Base-by-base conservation (phyloP, 2,113 vertebrate genomes). In the Noturus placidus region DNA sequence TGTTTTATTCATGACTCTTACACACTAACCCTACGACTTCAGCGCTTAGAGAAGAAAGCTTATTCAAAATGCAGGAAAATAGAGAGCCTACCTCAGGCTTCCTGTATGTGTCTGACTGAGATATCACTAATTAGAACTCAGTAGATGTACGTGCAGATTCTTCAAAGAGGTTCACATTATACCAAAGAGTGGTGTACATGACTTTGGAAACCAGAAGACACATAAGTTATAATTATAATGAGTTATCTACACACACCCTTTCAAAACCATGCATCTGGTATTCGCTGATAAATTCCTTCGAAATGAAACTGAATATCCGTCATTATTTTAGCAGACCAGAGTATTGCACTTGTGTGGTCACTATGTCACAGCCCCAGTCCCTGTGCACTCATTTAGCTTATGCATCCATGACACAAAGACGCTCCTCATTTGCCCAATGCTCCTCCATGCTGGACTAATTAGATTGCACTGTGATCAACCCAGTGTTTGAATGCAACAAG, bases 1-100 rank as follows among this genome's bases (percentile, higher is more conserved):
- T 91, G 86, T 93, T 93, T 93, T 93, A 92, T 94, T 93, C 59
- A 93, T 93, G 25, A 89, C 77, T 52, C 74, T 86, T 54, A 76
- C 74, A 83, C 56, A 70, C 50, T 69, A 35, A 30, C 87, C 86
- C 84, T 86, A 80, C 91, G 90, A 87, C 61, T 81, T 78, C 17
- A 86, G 25, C 57, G 67, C 81, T 74, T 46, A 82, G 83, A 33
- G 87, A 69, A 72, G 86, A 56, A 92, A 82, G 89, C 79, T 65
- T 42, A 83, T 92, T 86, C 89, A 93, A 93, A 89, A 93, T 92
- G 82, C 88, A 93, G 88, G 84, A 42, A 13, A 27, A 35, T 50
- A 86, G 79, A 91, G 42, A 57, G 50, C 3, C 1, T 76, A 69
- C 70, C 86, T 79, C 87, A 79, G 89, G 72, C 33, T 77, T 63